Conservation (phyloP, 92 coral and sea anemone species). For the Porites lobata region DNA sequence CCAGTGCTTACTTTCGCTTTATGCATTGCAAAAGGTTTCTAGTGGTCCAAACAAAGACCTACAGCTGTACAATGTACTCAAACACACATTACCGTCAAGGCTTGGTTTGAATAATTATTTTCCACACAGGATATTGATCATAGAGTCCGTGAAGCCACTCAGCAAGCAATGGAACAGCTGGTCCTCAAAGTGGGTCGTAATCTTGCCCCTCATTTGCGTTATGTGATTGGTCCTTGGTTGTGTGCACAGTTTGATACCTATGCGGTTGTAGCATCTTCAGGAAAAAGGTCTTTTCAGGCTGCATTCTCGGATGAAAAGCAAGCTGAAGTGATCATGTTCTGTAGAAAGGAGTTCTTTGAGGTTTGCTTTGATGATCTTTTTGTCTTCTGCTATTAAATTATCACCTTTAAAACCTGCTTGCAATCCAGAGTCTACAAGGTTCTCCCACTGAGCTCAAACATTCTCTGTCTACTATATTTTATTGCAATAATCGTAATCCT, state of each 20-base stretch:
- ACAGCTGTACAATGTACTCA: too few relatives aligned
- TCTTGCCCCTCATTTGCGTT: slow-evolving; percentile 94
- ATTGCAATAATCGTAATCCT: too few relatives aligned
- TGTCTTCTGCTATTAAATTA: too few relatives aligned
- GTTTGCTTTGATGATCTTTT: slow-evolving; percentile 26
- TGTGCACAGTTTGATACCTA: slow-evolving; percentile 94
- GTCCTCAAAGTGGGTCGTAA: slow-evolving; percentile 89
- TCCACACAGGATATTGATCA: slow-evolving; percentile 87
- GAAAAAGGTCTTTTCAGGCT: slow-evolving; percentile 84
- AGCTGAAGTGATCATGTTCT: slow-evolving; percentile 87
- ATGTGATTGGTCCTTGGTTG: slow-evolving; percentile 92
- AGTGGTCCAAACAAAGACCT: too few relatives aligned
- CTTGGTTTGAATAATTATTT: background rate
- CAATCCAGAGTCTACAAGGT: background rate
- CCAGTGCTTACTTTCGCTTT: too few relatives aligned
- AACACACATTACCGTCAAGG: too few relatives aligned
- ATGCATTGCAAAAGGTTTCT: too few relatives aligned
- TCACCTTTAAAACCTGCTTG: background rate
- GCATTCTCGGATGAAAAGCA: slow-evolving; percentile 91
- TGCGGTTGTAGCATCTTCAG: slow-evolving; percentile 92
- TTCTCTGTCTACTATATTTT: background rate
- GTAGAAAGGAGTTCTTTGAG: slow-evolving; percentile 88
- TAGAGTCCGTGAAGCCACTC: slow-evolving; percentile 95
- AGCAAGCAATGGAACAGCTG: slow-evolving; percentile 94
- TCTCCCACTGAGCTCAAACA: too few relatives aligned